phyloP scores from a whole-genome alignment of 2,888 invertebrate species.

The Glyphotaelius pellucidus region DNA sequence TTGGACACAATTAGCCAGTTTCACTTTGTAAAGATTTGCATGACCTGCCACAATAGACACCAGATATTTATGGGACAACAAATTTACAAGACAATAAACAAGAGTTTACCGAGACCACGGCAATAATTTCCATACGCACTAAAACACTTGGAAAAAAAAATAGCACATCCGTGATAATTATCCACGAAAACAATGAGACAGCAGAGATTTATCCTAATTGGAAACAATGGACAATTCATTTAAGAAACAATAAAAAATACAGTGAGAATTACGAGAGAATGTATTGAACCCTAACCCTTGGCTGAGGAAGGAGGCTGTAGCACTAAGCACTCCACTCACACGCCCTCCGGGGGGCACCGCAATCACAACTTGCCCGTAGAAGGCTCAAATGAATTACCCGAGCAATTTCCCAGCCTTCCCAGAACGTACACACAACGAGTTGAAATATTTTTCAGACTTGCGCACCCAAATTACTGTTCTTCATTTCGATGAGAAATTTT shows the following conservation, averaged over 20 bases:
- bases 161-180: constrained; percentile 10
- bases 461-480: neutral
- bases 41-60: constrained; percentile 9
- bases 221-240: constrained; percentile 15
- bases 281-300: constrained; percentile 30
- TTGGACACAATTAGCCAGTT: constrained; percentile 29
- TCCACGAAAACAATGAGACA: constrained; percentile 1
- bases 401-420: constrained; percentile 13
- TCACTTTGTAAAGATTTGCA: constrained; percentile 10
- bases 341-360: constrained; percentile 40
- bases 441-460: neutral
- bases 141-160: neutral
- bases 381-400: constrained; percentile 41
- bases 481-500: neutral
- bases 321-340: neutral
- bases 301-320: constrained; percentile 12
- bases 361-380: constrained; percentile 46
- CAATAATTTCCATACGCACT: neutral
- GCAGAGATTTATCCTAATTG: constrained; percentile 14
- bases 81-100: constrained; percentile 12
- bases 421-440: neutral
- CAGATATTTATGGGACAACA: constrained; percentile 10
- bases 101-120: neutral
- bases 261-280: constrained; percentile 29
- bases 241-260: constrained; percentile 17